These are phyloP conservation scores for Crypturellus tataupa DNA, from an alignment of 2,797 vertebrate genomes.

Conservation along the genomic window DNA sequence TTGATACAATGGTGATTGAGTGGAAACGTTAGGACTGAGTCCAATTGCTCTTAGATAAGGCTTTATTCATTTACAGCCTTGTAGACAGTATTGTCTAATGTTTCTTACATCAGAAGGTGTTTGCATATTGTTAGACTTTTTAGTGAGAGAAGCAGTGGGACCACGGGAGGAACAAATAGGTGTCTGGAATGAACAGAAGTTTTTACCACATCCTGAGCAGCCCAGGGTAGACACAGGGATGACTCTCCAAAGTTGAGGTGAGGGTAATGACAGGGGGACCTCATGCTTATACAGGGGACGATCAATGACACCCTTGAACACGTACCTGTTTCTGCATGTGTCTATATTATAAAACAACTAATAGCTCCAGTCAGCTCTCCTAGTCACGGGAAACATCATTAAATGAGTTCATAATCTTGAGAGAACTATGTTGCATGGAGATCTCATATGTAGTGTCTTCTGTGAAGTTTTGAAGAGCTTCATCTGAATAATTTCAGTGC, in stretches of 20 bases:
- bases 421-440: neutral
- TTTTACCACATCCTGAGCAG: neutral
- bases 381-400: neutral
- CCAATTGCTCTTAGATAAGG: neutral
- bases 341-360: neutral
- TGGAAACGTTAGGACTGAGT: neutral
- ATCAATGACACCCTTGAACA: neutral
- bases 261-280: neutral
- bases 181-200: neutral
- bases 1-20: neutral
- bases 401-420: neutral
- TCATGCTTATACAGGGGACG: neutral
- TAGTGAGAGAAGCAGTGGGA: neutral
- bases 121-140: neutral
- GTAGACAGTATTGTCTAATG: neutral
- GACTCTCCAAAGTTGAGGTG: neutral
- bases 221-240: fast-evolving
- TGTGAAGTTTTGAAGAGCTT: neutral
- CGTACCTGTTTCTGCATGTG: neutral
- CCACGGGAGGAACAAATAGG: neutral
- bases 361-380: neutral
- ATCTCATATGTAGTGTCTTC: neutral
- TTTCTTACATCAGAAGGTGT: neutral
- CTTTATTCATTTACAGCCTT: neutral
- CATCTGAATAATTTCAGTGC: neutral